These are phyloP conservation scores for Lysandra bellargus DNA, from an alignment of 2,888 invertebrate species.

Conservation along the genomic window DNA sequence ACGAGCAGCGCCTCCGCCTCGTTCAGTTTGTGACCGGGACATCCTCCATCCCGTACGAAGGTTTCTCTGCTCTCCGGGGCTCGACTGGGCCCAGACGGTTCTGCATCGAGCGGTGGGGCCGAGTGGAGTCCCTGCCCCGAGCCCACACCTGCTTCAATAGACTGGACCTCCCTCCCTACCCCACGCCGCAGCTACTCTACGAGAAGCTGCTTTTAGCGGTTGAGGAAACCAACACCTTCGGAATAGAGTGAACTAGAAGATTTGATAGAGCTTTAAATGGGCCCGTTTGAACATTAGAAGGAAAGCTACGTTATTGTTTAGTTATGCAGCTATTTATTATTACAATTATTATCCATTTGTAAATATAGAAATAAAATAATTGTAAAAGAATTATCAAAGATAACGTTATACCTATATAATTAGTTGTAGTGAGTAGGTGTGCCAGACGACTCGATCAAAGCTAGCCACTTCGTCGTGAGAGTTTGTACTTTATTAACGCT, in stretches of 20 bases:
- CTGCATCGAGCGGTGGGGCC: conserved; percentile 98
- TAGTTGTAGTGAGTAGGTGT: conserved; percentile 53
- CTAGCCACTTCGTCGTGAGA: conserved; percentile 58
- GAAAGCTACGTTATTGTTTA: neutral
- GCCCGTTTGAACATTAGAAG: conserved; percentile 10
- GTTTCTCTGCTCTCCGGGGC: conserved; percentile 96
- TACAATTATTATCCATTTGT: conserved; percentile 44
- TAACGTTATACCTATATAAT: conserved; percentile 49
- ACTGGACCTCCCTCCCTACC: conserved; percentile 97
- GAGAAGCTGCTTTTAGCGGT: conserved; percentile 96
- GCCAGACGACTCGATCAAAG: conserved; percentile 56
- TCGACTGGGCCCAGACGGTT: conserved; percentile 97
- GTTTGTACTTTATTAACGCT: conserved; percentile 71
- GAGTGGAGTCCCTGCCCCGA: conserved; percentile 94
- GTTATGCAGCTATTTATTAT: conserved; percentile 32
- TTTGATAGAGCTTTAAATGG: conserved; percentile 14
- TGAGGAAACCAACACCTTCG: conserved; percentile 97
- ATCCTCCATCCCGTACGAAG: conserved; percentile 98
- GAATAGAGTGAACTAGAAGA: conserved; percentile 87
- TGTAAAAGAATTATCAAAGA: conserved; percentile 56
- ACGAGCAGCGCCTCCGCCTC: conserved; percentile 94
- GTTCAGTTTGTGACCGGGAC: conserved; percentile 99
- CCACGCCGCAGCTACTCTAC: conserved; percentile 92
- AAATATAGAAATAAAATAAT: conserved; percentile 69
- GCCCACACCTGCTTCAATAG: conserved; percentile 99